Evolutionary conservation across 2,888 invertebrate genomes (phyloP).

Genomic region (Prosopocoilus inquinatus): DNA sequence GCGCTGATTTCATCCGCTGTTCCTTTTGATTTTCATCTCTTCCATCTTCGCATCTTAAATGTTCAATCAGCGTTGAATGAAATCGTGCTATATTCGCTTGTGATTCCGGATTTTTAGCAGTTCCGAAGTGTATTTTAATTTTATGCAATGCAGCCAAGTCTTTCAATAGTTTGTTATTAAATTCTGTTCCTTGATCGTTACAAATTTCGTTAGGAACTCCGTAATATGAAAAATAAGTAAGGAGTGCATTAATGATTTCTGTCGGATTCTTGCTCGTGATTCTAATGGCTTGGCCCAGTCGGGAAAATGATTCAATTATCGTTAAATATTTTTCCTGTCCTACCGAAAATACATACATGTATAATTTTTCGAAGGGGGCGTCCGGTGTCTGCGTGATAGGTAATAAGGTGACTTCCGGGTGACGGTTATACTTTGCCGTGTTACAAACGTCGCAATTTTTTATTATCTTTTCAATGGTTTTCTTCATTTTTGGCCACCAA

Average conservation of each 20-base stretch:
- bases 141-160: background rate
- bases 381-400: background rate
- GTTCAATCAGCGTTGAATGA: conserved; percentile 11
- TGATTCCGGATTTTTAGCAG: background rate
- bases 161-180: background rate
- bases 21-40: background rate
- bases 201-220: background rate
- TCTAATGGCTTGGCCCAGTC: too few relatives aligned
- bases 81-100: conserved; percentile 1
- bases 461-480: background rate
- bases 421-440: background rate
- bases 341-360: background rate
- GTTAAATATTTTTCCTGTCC: background rate
- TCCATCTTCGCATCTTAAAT: conserved; percentile 2
- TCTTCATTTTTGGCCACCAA: background rate
- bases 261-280: too few relatives aligned
- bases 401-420: background rate
- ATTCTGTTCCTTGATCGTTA: background rate
- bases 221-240: background rate
- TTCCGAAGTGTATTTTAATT: background rate
- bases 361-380: background rate
- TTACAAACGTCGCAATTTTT: background rate
- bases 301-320: background rate
- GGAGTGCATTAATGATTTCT: background rate
- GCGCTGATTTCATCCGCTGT: background rate